Percentiles rank a stretch among this genome's conserved stretches.
phyloP scores from a whole-genome alignment of 2,113 vertebrate genomes.

The Bubo blakistoni region DNA sequence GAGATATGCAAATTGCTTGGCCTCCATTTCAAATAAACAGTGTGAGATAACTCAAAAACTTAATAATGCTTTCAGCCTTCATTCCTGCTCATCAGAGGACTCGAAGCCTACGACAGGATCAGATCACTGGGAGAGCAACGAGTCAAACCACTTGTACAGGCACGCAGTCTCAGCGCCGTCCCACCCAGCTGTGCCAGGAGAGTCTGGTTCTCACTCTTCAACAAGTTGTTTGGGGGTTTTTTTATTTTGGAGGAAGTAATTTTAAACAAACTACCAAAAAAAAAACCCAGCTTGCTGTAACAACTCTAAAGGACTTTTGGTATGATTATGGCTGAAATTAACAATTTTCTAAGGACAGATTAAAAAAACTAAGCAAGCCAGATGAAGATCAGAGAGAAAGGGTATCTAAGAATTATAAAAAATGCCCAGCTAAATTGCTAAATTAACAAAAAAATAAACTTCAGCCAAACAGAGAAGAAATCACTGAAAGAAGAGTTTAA shows the following conservation, averaged over 20 bases:
- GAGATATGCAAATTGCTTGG: conserved; percentile 13
- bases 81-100: not conserved
- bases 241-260: not conserved
- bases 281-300: not conserved
- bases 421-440: not conserved
- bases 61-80: not conserved
- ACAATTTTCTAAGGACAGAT: not conserved
- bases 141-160: conserved; percentile 40
- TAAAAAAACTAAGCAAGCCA: not conserved
- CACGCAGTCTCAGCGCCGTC: not conserved
- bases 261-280: not conserved
- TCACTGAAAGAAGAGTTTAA: not conserved
- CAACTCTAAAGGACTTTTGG: not conserved
- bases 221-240: not conserved
- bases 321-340: not conserved
- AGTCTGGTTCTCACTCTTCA: conserved; percentile 8
- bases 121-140: not conserved
- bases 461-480: not conserved
- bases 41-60: not conserved
- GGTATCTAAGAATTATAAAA: not conserved
- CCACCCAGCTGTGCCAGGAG: conserved; percentile 6
- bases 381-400: not conserved
- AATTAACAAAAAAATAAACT: not conserved
- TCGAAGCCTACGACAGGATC: not conserved
- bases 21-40: conserved; percentile 28